Evolutionary conservation across 2,888 invertebrate genomes (phyloP).

Genomic region (Drosophila affinis): DNA sequence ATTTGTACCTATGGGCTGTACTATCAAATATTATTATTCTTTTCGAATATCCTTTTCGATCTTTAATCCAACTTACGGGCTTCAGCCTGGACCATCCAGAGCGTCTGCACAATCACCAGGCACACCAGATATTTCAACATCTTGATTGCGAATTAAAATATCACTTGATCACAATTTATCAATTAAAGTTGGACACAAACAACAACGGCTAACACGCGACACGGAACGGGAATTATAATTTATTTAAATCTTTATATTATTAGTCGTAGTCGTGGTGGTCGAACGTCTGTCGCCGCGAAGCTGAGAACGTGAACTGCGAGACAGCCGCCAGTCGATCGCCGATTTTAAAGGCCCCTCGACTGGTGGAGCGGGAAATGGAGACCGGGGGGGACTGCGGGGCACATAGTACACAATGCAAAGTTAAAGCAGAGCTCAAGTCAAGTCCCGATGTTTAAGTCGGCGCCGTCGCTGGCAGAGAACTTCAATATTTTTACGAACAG

Average conservation of each 20-base stretch:
- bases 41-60: not conserved
- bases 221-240: constrained; percentile 1
- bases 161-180: constrained; percentile 4
- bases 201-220: constrained; percentile 1
- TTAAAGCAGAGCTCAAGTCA: constrained; percentile 9
- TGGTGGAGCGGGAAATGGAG: constrained; percentile 24
- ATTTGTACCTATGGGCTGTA: no score
- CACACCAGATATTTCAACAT: constrained; percentile 54
- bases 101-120: constrained; percentile 48
- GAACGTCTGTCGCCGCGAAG: constrained; percentile 57
- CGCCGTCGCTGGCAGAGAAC: constrained; percentile 30
- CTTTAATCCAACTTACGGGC: constrained; percentile 54
- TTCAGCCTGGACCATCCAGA: constrained; percentile 44
- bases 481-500: constrained; percentile 17
- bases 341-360: constrained; percentile 64
- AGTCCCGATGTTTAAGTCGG: constrained; percentile 1
- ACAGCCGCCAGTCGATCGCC: constrained; percentile 26
- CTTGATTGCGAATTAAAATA: constrained; percentile 4
- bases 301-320: constrained; percentile 68
- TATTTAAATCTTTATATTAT: constrained; percentile 7
- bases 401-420: constrained; percentile 32
- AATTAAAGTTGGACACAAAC: not conserved
- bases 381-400: constrained; percentile 16
- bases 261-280: constrained; percentile 2
- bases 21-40: no score